Percentiles rank a stretch among this genome's conserved stretches.
Conservation (phyloP, 2,797 vertebrate species). For the Sebastes oblongus region DNA sequence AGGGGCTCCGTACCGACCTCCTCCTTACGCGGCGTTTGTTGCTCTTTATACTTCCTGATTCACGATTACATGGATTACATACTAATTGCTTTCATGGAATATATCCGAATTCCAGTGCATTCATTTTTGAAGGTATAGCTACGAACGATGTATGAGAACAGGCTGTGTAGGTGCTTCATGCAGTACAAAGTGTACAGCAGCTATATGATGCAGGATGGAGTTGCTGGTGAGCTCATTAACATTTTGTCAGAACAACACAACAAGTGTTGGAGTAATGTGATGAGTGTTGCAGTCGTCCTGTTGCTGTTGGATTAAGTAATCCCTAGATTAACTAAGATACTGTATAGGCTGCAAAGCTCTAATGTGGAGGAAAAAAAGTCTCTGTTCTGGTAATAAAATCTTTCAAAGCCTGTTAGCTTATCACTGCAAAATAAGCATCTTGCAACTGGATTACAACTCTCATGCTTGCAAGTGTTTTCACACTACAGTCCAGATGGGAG, state of each 20-base stretch:
- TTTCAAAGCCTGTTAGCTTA: slow-evolving; percentile 77
- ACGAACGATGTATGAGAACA: too few species aligned
- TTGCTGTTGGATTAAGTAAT: slow-evolving; percentile 69
- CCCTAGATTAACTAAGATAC: slow-evolving; percentile 69
- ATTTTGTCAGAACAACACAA: slow-evolving; percentile 40
- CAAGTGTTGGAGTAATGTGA: slow-evolving; percentile 27
- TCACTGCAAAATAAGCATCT: slow-evolving; percentile 79
- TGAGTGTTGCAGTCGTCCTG: slow-evolving; percentile 34
- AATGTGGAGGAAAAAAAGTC: slow-evolving; percentile 52
- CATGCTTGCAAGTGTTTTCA: slow-evolving; percentile 64
- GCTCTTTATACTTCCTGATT: too few species aligned
- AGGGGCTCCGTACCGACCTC: too few species aligned
- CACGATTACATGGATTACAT: too few species aligned
- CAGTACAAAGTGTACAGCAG: not conserved
- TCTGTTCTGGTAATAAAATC: slow-evolving; percentile 71
- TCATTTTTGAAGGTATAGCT: too few species aligned
- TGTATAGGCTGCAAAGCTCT: slow-evolving; percentile 63
- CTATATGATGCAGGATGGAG: not conserved
- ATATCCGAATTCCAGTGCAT: too few species aligned
- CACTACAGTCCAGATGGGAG: slow-evolving; percentile 75
- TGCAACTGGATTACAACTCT: slow-evolving; percentile 78
- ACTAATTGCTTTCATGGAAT: too few species aligned
- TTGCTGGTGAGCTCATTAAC: slow-evolving; percentile 19
- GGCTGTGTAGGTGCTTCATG: too few species aligned
- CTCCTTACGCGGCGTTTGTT: too few species aligned